A percentile compares a stretch with the other conserved stretches of the same genome.
Evolutionary conservation across 1,140 invertebrate genomes (phyloP).

Genomic region (Contarinia nasturtii): DNA sequence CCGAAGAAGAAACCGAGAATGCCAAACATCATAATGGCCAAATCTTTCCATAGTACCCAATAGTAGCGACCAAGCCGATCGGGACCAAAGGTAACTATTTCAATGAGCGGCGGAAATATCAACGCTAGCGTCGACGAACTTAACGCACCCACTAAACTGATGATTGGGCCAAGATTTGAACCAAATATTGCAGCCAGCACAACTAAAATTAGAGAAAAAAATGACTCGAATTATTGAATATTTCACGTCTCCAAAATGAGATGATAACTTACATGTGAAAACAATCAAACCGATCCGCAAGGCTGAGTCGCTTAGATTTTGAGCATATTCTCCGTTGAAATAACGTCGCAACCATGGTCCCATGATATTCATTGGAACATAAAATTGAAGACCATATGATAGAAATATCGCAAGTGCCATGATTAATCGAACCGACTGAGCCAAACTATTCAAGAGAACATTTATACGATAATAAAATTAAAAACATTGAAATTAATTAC

Average conservation of each 20-base stretch:
- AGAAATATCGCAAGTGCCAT: conserved; percentile 77
- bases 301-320: conserved; percentile 41
- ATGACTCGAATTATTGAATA: no score
- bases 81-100: conserved; percentile 64
- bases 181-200: conserved; percentile 54
- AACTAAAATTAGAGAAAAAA: conserved; percentile 32
- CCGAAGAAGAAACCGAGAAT: conserved; percentile 56
- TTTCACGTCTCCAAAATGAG: no score
- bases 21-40: conserved; percentile 51
- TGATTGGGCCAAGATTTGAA: conserved; percentile 73
- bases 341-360: conserved; percentile 50
- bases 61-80: conserved; percentile 36
- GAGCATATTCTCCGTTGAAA: conserved; percentile 33
- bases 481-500: conserved; percentile 4
- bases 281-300: conserved; percentile 51
- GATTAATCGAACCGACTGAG: conserved; percentile 56
- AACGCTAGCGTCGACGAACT: conserved; percentile 74
- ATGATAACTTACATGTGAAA: conserved; percentile 57
- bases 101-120: conserved; percentile 79
- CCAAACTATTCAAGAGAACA: conserved; percentile 37
- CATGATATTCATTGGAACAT: conserved; percentile 78
- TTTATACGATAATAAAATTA: no score
- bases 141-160: conserved; percentile 78
- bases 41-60: conserved; percentile 49
- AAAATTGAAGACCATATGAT: conserved; percentile 78